Evolutionary conservation across 2,888 invertebrate species (phyloP).

Genomic region (Cantharis lateralis): DNA sequence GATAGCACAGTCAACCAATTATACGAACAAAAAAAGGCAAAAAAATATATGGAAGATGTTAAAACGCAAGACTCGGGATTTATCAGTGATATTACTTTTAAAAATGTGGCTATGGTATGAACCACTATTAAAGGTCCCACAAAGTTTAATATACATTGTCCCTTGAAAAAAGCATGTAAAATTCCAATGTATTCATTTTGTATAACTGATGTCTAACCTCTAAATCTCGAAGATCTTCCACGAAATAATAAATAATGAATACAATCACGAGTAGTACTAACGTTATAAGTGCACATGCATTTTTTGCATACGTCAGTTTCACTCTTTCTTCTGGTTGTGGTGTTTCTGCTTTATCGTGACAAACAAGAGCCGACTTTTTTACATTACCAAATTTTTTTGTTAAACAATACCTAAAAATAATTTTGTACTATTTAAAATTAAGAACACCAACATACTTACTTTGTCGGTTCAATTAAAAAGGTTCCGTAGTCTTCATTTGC

Average conservation of each 20-base stretch:
- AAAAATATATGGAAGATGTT: slow-evolving; percentile 51
- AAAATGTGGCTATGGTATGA: slow-evolving; percentile 61
- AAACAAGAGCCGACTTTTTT: neutral
- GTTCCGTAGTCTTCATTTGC: neutral
- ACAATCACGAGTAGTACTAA: slow-evolving; percentile 60
- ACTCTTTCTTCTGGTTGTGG: neutral
- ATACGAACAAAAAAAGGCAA: slow-evolving; percentile 68
- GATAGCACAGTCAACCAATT: slow-evolving; percentile 73
- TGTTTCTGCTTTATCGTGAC: neutral
- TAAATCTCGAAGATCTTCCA: slow-evolving; percentile 62
- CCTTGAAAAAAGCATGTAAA: slow-evolving; percentile 55
- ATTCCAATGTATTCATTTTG: neutral
- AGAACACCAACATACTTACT: neutral
- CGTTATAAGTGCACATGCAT: slow-evolving; percentile 10
- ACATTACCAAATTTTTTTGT: neutral
- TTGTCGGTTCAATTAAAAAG: neutral
- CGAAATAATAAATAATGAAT: slow-evolving; percentile 59
- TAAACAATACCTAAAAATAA: slow-evolving; percentile 1
- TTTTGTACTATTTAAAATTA: neutral
- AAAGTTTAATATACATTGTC: slow-evolving; percentile 66
- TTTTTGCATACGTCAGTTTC: slow-evolving; percentile 14
- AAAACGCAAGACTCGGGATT: slow-evolving; percentile 56
- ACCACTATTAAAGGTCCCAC: slow-evolving; percentile 64
- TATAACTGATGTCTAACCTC: slow-evolving; percentile 21
- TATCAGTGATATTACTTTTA: slow-evolving; percentile 58